Conservation (phyloP, 2,888 invertebrate genomes). For the Asteroscopus sphinx region DNA sequence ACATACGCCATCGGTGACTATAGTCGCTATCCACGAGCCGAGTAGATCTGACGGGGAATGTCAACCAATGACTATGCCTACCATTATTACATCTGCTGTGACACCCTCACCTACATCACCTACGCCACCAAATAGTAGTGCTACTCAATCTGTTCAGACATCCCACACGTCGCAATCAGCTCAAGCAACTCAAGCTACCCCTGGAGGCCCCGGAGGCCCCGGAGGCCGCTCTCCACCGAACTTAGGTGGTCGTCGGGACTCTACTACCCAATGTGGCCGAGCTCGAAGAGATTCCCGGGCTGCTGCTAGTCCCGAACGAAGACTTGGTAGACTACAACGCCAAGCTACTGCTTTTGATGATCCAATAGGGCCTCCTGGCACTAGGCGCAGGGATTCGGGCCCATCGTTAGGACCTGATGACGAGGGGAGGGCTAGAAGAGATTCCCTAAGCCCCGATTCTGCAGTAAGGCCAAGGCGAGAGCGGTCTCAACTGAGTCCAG, state of each 20-base stretch:
- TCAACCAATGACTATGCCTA: constrained; percentile 91
- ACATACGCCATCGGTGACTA: constrained; percentile 83
- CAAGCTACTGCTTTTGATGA: constrained; percentile 98
- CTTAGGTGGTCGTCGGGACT: constrained; percentile 92
- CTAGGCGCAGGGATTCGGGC: constrained; percentile 94
- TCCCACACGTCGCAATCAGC: constrained; percentile 69
- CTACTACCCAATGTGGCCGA: constrained; percentile 95
- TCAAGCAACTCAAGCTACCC: constrained; percentile 72
- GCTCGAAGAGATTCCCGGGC: constrained; percentile 92
- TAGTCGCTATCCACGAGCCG: constrained; percentile 84
- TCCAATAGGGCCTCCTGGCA: constrained; percentile 92
- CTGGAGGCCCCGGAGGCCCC: constrained; percentile 79
- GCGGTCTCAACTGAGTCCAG: constrained; percentile 94
- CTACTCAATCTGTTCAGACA: constrained; percentile 72
- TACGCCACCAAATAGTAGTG: constrained; percentile 80
- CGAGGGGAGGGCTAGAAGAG: constrained; percentile 94
- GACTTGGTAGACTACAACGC: constrained; percentile 93
- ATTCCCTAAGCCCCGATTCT: constrained; percentile 97
- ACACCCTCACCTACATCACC: constrained; percentile 96
- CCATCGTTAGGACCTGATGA: constrained; percentile 96
- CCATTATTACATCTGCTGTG: constrained; percentile 95
- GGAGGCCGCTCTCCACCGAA: constrained; percentile 82
- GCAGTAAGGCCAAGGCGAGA: constrained; percentile 94
- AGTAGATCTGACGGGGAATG: constrained; percentile 91
- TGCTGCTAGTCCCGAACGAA: constrained; percentile 92